Conservation (phyloP, 2,113 vertebrate species). For the Nibea coibor region DNA sequence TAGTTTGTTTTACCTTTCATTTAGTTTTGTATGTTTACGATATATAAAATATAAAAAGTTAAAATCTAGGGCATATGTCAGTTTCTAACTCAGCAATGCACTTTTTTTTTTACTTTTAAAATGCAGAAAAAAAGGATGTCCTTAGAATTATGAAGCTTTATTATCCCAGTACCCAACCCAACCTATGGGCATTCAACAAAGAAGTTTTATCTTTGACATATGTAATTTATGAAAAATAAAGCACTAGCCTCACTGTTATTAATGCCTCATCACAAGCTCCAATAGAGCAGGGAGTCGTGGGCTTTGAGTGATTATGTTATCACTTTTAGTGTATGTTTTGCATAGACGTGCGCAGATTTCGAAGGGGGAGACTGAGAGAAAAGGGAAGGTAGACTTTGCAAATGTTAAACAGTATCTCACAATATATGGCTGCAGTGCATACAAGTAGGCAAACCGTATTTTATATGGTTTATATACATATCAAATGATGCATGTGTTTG, state of each 20-base stretch:
- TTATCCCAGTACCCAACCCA: constrained; percentile 26
- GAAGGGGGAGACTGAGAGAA: constrained; percentile 26
- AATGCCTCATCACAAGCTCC: constrained; percentile 86
- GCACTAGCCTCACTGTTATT: constrained; percentile 76
- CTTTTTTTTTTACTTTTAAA: neutral
- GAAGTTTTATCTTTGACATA: constrained; percentile 81
- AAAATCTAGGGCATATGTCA: neutral
- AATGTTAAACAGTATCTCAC: constrained; percentile 37
- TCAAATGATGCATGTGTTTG: neutral
- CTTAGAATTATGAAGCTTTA: constrained; percentile 44
- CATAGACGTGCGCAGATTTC: constrained; percentile 77
- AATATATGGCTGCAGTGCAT: constrained; percentile 3
- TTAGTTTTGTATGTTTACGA: neutral
- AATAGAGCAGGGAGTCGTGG: constrained; percentile 84
- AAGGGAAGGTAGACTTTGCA: constrained; percentile 35
- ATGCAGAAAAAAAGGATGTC: neutral
- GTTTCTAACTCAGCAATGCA: neutral
- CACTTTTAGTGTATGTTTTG: constrained; percentile 83
- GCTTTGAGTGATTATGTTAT: constrained; percentile 85
- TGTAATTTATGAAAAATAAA: constrained; percentile 85
- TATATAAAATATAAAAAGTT: neutral
- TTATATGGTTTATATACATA: constrained; percentile 34
- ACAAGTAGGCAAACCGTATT: neutral
- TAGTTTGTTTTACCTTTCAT: neutral
- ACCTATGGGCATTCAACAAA: constrained; percentile 62